Evolutionary conservation across 2,113 vertebrate species (phyloP).

Genomic region (Tupaia chinensis): DNA sequence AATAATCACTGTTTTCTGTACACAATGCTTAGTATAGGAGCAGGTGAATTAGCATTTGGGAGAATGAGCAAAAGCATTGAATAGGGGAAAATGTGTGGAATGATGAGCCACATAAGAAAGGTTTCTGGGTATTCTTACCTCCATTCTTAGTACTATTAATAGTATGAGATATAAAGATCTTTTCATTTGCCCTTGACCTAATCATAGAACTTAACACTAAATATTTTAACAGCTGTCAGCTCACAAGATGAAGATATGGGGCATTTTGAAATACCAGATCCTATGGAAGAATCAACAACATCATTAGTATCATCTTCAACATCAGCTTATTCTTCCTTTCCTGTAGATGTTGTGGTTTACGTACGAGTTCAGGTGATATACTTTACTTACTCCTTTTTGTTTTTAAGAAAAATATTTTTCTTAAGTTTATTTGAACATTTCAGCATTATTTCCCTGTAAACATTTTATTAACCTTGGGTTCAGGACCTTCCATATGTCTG

Average conservation of each 20-base stretch:
- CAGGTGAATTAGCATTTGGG: background rate
- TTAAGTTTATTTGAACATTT: conserved; percentile 17
- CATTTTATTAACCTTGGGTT: background rate
- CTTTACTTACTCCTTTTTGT: background rate
- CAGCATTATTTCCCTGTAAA: background rate
- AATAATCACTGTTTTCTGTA: background rate
- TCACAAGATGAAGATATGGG: conserved; percentile 98
- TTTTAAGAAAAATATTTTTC: background rate
- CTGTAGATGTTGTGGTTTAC: conserved; percentile 98
- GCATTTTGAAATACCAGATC: conserved; percentile 96
- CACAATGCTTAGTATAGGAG: background rate
- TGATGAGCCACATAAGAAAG: background rate
- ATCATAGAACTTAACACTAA: background rate
- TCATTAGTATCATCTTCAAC: conserved; percentile 97
- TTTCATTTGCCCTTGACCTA: background rate
- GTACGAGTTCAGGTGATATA: conserved; percentile 96
- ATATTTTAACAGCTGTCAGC: conserved; percentile 89
- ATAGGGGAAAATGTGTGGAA: background rate
- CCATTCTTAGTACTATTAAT: background rate
- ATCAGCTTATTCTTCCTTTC: conserved; percentile 97
- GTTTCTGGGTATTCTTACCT: background rate
- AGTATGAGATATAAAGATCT: background rate
- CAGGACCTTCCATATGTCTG: background rate
- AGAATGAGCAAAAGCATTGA: background rate
- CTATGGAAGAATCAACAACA: conserved; percentile 95